Evolutionary conservation across 2,888 invertebrate genomes (phyloP).

Genomic region (Philereme vetulata): DNA sequence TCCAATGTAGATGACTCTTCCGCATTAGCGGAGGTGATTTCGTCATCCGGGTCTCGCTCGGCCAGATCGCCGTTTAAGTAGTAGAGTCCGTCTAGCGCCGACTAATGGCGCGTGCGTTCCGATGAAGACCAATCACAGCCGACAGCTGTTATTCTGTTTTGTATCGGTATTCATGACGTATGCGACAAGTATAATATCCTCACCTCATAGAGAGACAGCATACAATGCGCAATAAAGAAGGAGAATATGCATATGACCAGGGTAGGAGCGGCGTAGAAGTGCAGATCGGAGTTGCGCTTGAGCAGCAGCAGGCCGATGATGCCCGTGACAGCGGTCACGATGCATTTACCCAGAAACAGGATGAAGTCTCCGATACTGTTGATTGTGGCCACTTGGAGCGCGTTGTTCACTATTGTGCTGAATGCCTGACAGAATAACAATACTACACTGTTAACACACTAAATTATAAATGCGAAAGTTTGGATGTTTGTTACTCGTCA

Average conservation of each 20-base stretch:
- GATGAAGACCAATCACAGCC: no score
- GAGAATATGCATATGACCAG: conserved; percentile 92
- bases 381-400: conserved; percentile 94
- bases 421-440: conserved; percentile 86
- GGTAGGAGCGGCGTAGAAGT: conserved; percentile 94
- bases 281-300: conserved; percentile 88
- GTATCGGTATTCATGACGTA: no score
- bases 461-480: no score
- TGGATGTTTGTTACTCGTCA: no score
- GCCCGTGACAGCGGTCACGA: conserved; percentile 92
- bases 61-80: no score
- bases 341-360: conserved; percentile 92
- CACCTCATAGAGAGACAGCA: conserved; percentile 97
- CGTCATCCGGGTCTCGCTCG: no score
- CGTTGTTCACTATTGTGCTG: conserved; percentile 91
- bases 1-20: no score
- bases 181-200: conserved; percentile 19
- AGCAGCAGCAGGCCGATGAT: conserved; percentile 89
- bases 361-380: conserved; percentile 97
- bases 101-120: no score
- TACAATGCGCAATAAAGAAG: conserved; percentile 96
- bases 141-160: no score
- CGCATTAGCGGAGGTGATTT: no score
- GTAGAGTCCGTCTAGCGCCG: no score
- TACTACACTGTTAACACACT: no score